Evolutionary conservation across 2,888 invertebrate species (phyloP).

Genomic region (Andrena fulva): DNA sequence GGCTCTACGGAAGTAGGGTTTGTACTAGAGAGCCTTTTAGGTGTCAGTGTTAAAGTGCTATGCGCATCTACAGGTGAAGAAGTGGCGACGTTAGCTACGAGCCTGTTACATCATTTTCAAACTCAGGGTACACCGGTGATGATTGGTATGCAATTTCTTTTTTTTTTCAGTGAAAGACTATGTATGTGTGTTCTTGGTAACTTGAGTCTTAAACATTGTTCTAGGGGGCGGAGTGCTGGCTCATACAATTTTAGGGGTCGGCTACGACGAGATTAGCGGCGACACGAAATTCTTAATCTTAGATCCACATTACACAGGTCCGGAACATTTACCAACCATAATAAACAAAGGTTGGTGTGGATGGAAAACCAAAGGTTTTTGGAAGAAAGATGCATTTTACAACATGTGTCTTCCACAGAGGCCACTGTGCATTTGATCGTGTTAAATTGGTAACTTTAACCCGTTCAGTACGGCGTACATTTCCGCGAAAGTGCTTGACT

Average conservation of each 20-base stretch:
- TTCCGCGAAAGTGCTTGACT: too few relatives aligned
- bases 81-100: constrained; percentile 91
- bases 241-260: constrained; percentile 98
- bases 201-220: constrained; percentile 18
- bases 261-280: constrained; percentile 92
- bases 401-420: constrained; percentile 97
- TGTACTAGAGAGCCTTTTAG: constrained; percentile 93
- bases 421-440: constrained; percentile 80
- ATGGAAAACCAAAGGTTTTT: constrained; percentile 98
- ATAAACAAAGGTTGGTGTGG: constrained; percentile 97
- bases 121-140: constrained; percentile 98
- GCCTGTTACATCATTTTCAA: constrained; percentile 95
- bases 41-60: constrained; percentile 92
- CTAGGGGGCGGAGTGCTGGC: constrained; percentile 98
- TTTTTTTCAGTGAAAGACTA: neutral
- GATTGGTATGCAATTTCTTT: constrained; percentile 90
- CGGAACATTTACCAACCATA: constrained; percentile 91
- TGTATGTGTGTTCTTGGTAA: neutral
- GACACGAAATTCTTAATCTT: constrained; percentile 96
- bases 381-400: constrained; percentile 97
- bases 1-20: constrained; percentile 99
- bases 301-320: constrained; percentile 98
- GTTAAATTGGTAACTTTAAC: constrained; percentile 6
- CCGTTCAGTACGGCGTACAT: too few relatives aligned
- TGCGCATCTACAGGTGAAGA: constrained; percentile 95